Evolutionary conservation across 2,113 vertebrate genomes (phyloP).

Genomic region (Picathartes gymnocephalus): DNA sequence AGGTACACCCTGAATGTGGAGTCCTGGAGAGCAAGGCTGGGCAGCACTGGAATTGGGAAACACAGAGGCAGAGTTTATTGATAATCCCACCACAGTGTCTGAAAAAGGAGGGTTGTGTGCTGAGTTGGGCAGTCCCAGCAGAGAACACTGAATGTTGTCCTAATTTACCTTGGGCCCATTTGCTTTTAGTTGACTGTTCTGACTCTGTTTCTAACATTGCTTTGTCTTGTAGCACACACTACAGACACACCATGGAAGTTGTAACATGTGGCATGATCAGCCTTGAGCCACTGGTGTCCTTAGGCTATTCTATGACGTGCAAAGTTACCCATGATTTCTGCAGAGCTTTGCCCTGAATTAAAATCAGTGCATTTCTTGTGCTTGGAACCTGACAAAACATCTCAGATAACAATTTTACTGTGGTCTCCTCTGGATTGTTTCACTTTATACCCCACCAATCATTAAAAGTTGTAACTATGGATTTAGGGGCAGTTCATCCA

Average conservation of each 20-base stretch:
- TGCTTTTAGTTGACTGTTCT: not conserved
- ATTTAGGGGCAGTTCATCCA: not conserved
- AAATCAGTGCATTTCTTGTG: not conserved
- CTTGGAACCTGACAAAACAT: not conserved
- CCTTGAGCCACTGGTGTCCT: not conserved
- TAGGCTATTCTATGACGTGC: not conserved
- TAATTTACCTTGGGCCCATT: not conserved
- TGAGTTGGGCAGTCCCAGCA: not conserved
- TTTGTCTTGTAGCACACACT: not conserved
- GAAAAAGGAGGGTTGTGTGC: not conserved
- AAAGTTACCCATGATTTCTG: not conserved
- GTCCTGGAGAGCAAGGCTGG: not conserved
- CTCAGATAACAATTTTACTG: not conserved
- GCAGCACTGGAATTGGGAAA: not conserved
- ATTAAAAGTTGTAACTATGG: not conserved
- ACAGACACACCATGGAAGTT: not conserved
- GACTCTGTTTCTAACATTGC: not conserved
- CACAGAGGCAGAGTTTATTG: not conserved
- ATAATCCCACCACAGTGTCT: not conserved
- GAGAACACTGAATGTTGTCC: not conserved
- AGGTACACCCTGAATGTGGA: not conserved
- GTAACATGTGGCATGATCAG: fast-evolving
- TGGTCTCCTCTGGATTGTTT: not conserved
- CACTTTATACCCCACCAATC: not conserved
- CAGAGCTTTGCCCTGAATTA: not conserved